Conservation (phyloP, 2,888 invertebrate species). For the Dasypolia templi region DNA sequence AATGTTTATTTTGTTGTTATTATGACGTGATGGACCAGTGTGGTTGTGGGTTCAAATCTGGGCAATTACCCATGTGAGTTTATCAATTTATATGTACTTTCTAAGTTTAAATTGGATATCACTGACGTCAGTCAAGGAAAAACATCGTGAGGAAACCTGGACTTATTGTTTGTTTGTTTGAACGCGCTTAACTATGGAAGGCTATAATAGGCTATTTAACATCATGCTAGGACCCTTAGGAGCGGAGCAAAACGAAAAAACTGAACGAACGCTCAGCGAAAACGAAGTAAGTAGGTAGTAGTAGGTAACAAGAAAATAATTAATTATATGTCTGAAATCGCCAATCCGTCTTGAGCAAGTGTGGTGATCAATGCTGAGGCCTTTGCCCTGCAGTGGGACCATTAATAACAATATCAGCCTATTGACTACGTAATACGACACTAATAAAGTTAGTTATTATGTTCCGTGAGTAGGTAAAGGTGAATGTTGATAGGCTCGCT, state of each 20-base stretch:
- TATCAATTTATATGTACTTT: background rate
- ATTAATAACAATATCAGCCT: no score
- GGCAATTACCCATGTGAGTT: background rate
- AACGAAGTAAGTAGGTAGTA: no score
- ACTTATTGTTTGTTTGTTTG: no score
- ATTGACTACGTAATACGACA: background rate
- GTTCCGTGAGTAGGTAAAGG: background rate
- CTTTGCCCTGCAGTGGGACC: background rate
- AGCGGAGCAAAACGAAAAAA: no score
- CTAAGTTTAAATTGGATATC: background rate
- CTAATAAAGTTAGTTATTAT: background rate
- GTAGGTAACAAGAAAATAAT: no score
- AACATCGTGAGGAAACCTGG: background rate
- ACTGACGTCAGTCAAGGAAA: background rate
- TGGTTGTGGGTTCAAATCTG: background rate
- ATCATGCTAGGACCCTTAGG: no score
- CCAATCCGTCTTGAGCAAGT: background rate
- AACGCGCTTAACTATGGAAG: no score
- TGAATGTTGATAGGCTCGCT: no score
- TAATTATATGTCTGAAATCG: background rate
- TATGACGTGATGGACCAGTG: background rate
- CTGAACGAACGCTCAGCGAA: no score
- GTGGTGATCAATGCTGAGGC: no score
- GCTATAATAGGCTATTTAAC: no score
- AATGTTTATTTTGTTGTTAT: slow-evolving; percentile 15